Evolutionary conservation across 2,888 invertebrate genomes (phyloP), one percentile per base, ranked within the genome.

Genomic region (Tetramorium bicarinatum): DNA sequence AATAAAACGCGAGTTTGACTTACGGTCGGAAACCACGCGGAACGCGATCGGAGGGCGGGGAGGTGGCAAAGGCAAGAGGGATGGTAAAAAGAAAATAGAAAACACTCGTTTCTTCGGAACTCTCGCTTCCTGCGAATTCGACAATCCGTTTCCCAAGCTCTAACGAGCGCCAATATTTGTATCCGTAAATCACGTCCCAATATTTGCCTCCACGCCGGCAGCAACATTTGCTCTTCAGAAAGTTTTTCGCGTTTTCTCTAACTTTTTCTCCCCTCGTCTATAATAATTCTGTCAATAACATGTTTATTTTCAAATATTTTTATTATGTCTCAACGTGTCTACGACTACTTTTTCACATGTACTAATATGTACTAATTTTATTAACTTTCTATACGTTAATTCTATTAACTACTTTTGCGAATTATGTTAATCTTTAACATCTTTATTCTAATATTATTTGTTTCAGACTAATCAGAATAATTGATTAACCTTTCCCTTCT

Each of bases 151-250:
- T 89, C 56, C 77, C 82, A 77, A 54, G 75, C 75, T 80, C 84
- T 87, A 88, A 91, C 89, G 87, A 89, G 85, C 84, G 88, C 90
- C 90, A 92, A 92, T 91, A 88, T 91, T 91, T 91, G 88, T 89
- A 91, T 89, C 87, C 88, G 89, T 89, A 88, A 91, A 89, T 90
- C 89, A 80, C 83, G 83, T 76, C 79, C 80, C 88, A 91, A 92
- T 91, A 92, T 91, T 91, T 90, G 85, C 90, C 81, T 82, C 47
- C 71, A 82, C 61, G 29, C 64, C 71, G 72, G 49, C 69, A 82
- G 88, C 87, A 88, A 90, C 90, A 85, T 89, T 88, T 85, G 76
- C 85, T 84, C 83, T 77, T 25, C 38, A 54, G 71, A 90, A 90
- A 92, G 83, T 92, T 90, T 85, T 59, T 67, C 84, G 72, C 21